Percentiles rank a stretch among this genome's conserved stretches.
Conservation (phyloP, 2,113 vertebrate species). For the Melanerpes formicivorus region DNA sequence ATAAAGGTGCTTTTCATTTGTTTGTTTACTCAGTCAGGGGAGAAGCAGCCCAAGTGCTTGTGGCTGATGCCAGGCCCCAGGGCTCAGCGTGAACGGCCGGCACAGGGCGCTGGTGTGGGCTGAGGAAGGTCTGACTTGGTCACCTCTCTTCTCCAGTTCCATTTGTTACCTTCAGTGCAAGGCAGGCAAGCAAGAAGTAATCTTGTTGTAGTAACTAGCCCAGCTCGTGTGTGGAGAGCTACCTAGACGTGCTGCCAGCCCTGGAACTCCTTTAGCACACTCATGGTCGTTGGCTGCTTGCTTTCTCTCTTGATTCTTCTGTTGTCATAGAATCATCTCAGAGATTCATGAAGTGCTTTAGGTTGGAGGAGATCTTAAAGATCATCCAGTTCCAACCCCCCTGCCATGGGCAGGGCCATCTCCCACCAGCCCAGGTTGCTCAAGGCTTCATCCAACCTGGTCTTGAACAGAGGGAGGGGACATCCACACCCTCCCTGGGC, state of each 20-base stretch:
- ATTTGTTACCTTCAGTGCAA: neutral
- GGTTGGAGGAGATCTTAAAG: too few species aligned
- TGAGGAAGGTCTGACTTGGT: neutral
- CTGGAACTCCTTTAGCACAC: neutral
- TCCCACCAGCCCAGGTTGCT: too few species aligned
- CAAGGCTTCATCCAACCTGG: too few species aligned
- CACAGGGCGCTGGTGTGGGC: neutral
- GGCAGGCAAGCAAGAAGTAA: neutral
- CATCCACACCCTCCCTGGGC: too few species aligned
- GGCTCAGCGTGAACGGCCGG: neutral
- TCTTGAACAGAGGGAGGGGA: too few species aligned
- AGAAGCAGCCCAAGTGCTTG: neutral
- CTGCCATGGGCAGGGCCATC: too few species aligned
- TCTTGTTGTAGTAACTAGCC: neutral
- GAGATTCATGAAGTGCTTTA: too few species aligned
- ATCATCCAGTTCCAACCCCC: too few species aligned
- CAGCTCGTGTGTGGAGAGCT: neutral
- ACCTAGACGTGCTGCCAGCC: neutral
- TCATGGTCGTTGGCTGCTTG: fast-evolving
- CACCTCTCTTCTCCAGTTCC: neutral
- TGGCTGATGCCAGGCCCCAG: neutral
- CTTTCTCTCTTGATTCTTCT: neutral
- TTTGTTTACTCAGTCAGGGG: neutral
- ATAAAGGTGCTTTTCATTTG: neutral
- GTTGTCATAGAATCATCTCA: neutral